These are phyloP conservation scores for Darevskia mixta DNA, from an alignment of 2,797 vertebrate species.

Conservation along the genomic window DNA sequence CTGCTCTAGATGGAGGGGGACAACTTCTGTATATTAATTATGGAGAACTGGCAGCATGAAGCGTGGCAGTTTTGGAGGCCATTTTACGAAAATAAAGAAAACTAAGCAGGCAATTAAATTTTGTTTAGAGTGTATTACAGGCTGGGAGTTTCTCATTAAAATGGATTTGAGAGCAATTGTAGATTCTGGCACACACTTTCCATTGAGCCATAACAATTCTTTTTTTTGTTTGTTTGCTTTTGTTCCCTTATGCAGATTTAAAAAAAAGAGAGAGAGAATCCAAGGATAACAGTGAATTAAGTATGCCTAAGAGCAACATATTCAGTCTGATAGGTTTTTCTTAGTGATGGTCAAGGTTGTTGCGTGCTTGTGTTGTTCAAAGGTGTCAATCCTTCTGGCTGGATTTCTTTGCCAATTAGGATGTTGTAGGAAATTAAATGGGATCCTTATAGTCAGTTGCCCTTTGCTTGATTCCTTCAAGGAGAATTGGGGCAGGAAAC, in stretches of 20 bases:
- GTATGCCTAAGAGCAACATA: constrained; percentile 7
- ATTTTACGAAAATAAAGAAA: constrained; percentile 50
- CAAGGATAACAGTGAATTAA: constrained; percentile 26
- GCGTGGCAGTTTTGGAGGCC: constrained; percentile 52
- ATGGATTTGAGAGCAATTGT: constrained; percentile 58
- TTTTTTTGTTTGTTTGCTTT: constrained; percentile 37
- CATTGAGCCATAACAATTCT: constrained; percentile 36
- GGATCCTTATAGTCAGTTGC: not conserved
- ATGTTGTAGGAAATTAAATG: not conserved
- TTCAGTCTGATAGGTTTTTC: constrained; percentile 20
- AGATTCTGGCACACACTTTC: constrained; percentile 39
- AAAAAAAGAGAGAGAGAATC: not conserved
- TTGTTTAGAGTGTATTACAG: constrained; percentile 51
- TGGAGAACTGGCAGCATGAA: constrained; percentile 48
- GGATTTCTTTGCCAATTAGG: not conserved
- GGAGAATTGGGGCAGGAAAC: not conserved
- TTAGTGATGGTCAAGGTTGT: not conserved
- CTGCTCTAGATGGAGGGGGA: constrained; percentile 33
- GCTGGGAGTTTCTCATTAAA: constrained; percentile 55
- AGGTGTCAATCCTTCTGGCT: constrained; percentile 32
- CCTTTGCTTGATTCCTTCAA: constrained; percentile 8
- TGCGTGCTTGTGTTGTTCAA: constrained; percentile 33
- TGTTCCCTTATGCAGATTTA: constrained; percentile 10
- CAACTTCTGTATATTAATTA: constrained; percentile 66
- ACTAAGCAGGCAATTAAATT: constrained; percentile 55